These are phyloP conservation scores for Poecile montanus DNA, from an alignment of 2,797 vertebrate genomes.

Conservation along the genomic window DNA sequence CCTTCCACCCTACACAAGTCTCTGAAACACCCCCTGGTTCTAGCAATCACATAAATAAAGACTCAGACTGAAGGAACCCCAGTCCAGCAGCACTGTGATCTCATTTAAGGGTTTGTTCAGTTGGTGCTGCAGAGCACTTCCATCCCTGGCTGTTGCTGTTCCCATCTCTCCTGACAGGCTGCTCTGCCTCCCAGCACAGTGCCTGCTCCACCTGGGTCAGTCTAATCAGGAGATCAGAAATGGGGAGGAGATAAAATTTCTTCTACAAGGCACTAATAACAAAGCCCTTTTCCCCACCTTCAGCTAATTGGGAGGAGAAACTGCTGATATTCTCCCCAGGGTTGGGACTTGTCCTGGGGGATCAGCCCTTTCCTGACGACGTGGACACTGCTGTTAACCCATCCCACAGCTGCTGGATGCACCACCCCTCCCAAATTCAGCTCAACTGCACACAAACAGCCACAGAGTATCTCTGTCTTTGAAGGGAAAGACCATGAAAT, in stretches of 20 bases:
- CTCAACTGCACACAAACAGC: not conserved
- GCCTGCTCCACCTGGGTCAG: not conserved
- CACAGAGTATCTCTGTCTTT: not conserved
- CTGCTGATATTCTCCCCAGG: not conserved
- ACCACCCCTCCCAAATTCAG: not conserved
- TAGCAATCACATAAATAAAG: accelerated
- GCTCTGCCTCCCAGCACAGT: not conserved
- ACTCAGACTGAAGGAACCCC: not conserved
- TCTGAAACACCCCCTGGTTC: not conserved
- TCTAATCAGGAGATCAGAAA: not conserved
- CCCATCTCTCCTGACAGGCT: not conserved
- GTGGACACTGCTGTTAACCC: not conserved
- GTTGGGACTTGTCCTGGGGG: not conserved
- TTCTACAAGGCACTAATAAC: not conserved
- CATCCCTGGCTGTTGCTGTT: not conserved
- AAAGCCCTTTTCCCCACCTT: not conserved
- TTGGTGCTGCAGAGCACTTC: not conserved
- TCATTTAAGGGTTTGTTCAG: not conserved
- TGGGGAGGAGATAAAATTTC: not conserved
- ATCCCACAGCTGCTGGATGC: not conserved
- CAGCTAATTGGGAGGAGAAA: not conserved
- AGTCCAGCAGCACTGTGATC: not conserved
- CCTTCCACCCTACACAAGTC: not conserved
- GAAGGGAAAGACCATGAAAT: not conserved
- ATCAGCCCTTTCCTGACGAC: not conserved